Evolutionary conservation across 2,888 invertebrate species (phyloP), one percentile per base, ranked within the genome.

Genomic region (Eustalomyia histrio): DNA sequence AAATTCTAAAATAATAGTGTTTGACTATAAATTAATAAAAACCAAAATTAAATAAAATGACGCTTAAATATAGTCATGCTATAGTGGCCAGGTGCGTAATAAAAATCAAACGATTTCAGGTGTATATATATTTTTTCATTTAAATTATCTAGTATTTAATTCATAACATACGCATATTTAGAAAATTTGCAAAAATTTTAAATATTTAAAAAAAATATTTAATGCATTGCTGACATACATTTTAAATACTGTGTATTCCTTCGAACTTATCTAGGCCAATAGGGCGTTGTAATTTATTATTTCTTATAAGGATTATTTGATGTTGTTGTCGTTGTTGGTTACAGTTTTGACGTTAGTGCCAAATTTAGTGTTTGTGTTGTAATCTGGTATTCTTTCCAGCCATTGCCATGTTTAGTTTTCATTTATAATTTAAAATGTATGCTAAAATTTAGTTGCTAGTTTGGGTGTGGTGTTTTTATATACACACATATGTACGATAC

Each of bases 1-100:
- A 72, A 60, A 52, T 16, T 55, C 24, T 9, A 35, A 55, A 7
- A 53, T 21, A 21, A 17, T 53, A 18, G 21, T 33, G n/a, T n/a
- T n/a, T n/a, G 8, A 3, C 43, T 55, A 29, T 7, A 58, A 39
- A 14, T 10, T 17, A 39, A 14, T 33, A 39, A 52, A 53, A n/a
- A 55, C 8, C 33, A 58, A 17, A 35, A 17, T n/a, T 4, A 17
- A 75, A 63, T 92, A 91, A 92, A 89, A 90, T 83, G 83, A 76
- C 92, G 79, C 92, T 94, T 85, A 93, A 93, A 84, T 95, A 93
- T 90, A 95, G 96, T 76, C 97, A 97, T 91, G 97, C 96, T 21
- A 93, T 97, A 76, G 94, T 97, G 39, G 94, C 94, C 85, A 92
- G 90, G 90, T 90, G 83, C 85, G 87, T 83, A 80, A 63, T 60